Percentiles rank a stretch among this genome's conserved stretches.
Conservation (phyloP, 2,888 invertebrate genomes). For the Pachycephus smyrnensis region DNA sequence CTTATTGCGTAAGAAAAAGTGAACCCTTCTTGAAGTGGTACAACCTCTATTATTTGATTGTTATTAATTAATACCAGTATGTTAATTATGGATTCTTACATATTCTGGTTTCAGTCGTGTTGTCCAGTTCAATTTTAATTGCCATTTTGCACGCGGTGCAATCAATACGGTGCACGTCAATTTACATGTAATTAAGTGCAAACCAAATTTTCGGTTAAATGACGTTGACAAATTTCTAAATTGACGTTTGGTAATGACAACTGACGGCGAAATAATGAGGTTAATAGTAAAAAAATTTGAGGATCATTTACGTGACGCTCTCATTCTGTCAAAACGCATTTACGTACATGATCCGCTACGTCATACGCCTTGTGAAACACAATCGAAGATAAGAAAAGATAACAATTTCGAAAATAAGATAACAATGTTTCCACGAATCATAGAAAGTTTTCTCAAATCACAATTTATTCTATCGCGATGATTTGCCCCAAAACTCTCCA, state of each 20-base stretch:
- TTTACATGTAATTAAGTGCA: not conserved
- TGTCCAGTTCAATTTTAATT: slow-evolving; percentile 49
- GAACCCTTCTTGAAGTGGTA: not conserved
- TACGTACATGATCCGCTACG: not conserved
- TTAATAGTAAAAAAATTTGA: not conserved
- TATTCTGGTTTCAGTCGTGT: slow-evolving; percentile 47
- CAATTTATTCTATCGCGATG: not conserved
- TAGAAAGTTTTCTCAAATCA: not conserved
- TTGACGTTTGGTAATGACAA: not conserved
- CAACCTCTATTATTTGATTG: not conserved
- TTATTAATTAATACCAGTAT: not conserved
- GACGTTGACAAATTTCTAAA: not conserved
- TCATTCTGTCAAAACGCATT: not conserved
- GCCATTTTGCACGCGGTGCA: slow-evolving; percentile 33
- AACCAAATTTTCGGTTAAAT: not conserved
- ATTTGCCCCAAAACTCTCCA: not conserved
- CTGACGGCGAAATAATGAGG: not conserved
- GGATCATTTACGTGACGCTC: not conserved
- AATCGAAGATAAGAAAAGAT: not conserved
- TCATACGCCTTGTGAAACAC: not conserved
- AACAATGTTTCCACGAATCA: not conserved
- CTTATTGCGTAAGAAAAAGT: not conserved
- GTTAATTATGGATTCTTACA: slow-evolving; percentile 36
- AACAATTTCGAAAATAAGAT: not conserved
- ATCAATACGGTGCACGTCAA: not conserved